Evolutionary conservation across 2,113 vertebrate genomes (phyloP).

Genomic region (Perognathus longimembris): DNA sequence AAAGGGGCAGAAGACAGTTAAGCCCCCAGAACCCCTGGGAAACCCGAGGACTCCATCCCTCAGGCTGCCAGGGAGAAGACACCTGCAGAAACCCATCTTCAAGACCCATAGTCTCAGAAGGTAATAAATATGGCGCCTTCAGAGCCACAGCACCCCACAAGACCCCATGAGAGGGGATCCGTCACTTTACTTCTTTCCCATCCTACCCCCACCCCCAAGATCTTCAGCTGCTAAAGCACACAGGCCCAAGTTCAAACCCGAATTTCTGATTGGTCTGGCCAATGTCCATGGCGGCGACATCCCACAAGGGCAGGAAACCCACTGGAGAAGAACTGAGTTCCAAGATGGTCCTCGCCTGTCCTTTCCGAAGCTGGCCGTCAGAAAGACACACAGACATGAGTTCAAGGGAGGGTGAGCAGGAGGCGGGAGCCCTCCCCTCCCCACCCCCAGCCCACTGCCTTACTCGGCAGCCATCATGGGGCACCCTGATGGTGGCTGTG

Average conservation of each 20-base stretch:
- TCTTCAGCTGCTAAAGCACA: slow-evolving; percentile 93
- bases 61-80: not conserved
- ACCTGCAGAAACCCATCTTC: not conserved
- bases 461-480: slow-evolving; percentile 94
- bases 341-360: slow-evolving; percentile 90
- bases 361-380: slow-evolving; percentile 88
- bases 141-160: slow-evolving; percentile 73
- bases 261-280: slow-evolving; percentile 94
- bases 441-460: not conserved
- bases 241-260: slow-evolving; percentile 93
- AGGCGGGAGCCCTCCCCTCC: too few relatives aligned
- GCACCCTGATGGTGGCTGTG: slow-evolving; percentile 82
- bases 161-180: slow-evolving; percentile 63
- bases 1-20: not conserved
- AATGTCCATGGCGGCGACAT: slow-evolving; percentile 91
- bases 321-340: slow-evolving; percentile 88
- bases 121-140: slow-evolving; percentile 54
- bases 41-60: not conserved
- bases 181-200: slow-evolving; percentile 29
- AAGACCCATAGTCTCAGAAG: slow-evolving; percentile 28
- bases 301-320: slow-evolving; percentile 91
- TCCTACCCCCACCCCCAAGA: not conserved
- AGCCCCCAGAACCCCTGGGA: not conserved
- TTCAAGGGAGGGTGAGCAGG: accelerated
- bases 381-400: not conserved